Evolutionary conservation across 2,888 invertebrate species (phyloP).

Genomic region (Rhagium mordax): DNA sequence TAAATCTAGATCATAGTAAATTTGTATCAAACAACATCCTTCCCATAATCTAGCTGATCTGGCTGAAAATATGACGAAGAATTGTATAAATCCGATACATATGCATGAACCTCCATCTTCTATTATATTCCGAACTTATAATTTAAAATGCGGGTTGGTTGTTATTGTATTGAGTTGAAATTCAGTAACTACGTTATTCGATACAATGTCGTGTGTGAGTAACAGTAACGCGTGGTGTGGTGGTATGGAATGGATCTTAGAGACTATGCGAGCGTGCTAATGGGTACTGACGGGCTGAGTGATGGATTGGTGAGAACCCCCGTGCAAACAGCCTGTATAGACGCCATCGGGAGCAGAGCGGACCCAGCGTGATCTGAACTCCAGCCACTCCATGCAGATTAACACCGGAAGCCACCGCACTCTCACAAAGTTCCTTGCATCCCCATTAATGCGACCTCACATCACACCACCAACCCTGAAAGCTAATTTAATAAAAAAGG

Average conservation of each 20-base stretch:
- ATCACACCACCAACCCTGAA: conserved; percentile 42
- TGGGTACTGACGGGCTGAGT: conserved; percentile 77
- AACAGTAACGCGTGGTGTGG: conserved; percentile 57
- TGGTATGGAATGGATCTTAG: conserved; percentile 60
- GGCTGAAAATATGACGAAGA: no score
- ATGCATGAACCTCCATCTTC: not conserved
- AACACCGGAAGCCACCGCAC: conserved; percentile 62
- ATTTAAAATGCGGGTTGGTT: conserved; percentile 21
- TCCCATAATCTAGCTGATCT: no score
- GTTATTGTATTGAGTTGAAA: conserved; percentile 26
- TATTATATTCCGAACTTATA: not conserved
- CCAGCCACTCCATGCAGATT: conserved; percentile 63
- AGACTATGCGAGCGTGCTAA: conserved; percentile 74
- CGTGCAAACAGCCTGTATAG: conserved; percentile 63
- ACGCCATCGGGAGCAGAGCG: conserved; percentile 62
- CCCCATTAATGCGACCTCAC: conserved; percentile 54
- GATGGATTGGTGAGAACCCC: conserved; percentile 68
- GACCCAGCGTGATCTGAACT: conserved; percentile 60
- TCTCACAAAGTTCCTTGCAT: conserved; percentile 54
- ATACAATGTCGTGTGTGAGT: conserved; percentile 37
- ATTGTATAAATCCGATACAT: no score
- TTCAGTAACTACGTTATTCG: conserved; percentile 40
- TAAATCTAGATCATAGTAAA: no score
- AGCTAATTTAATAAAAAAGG: conserved; percentile 58
- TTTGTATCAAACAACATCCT: no score